Conservation (phyloP, 2,113 vertebrate species). For the Diglossa brunneiventris region DNA sequence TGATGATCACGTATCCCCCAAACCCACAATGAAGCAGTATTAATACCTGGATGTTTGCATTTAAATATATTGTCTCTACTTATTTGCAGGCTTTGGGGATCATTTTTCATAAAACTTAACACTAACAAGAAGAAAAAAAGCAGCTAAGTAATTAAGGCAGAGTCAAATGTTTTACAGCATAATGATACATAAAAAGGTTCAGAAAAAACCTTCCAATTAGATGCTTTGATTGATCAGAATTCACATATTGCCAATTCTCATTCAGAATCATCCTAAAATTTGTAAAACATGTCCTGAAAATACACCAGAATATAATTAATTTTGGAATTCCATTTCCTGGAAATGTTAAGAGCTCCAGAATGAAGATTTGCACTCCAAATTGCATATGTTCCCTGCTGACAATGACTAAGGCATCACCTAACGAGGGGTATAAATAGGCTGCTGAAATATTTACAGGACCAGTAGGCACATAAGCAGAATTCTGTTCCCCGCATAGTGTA, state of each 20-base stretch:
- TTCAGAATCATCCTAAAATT: background rate
- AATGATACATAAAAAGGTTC: background rate
- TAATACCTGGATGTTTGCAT: background rate
- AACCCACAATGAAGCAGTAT: background rate
- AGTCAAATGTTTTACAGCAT: background rate
- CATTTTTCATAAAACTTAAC: background rate
- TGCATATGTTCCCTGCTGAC: background rate
- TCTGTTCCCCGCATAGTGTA: background rate
- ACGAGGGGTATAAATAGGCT: background rate
- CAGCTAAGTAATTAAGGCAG: background rate
- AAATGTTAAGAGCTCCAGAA: background rate
- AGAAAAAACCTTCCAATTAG: background rate
- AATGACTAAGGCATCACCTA: background rate
- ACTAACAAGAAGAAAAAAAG: background rate
- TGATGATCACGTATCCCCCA: background rate
- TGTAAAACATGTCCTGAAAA: background rate
- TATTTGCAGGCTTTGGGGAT: background rate
- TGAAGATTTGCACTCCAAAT: background rate
- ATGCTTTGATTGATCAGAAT: background rate
- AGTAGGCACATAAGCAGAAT: background rate
- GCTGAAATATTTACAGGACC: background rate
- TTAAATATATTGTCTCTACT: background rate
- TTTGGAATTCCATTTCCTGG: background rate
- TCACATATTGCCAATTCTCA: background rate
- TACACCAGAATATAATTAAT: background rate